Base-by-base conservation (phyloP, 2,888 invertebrate species). In the Lasioglossum oenotherae region DNA sequence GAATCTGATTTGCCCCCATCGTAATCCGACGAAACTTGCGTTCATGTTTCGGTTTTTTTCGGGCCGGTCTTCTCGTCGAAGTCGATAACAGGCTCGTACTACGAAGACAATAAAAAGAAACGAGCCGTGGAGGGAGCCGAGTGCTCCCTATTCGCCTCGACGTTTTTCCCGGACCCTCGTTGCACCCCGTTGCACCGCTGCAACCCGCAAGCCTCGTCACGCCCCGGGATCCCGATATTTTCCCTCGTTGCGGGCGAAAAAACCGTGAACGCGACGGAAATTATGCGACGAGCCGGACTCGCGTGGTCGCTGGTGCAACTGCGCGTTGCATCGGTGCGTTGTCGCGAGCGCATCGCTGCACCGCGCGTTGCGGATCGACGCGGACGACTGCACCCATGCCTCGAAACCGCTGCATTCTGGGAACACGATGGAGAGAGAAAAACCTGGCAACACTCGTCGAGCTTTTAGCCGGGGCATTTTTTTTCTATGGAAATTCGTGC, bases 91-190 rank as follows among this genome's bases (percentile, higher is more conserved):
- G 46, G 73, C 69, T 31, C 27, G 49, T 35, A 38, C 76, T 57
- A 16, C 10, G 27, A 60, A 19, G 60, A 27, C 53, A 27, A 80
- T 82, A 80, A 83, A 81, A 73, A 64, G 82, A 64, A 81, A 73
- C 64, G 41, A 53, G 16, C 6, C 72, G 27, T 35, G 44, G 67
- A 44, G 16, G 12, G 60, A 27, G 27, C 10, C 46, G 19, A 57
- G 35, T n/a, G 27, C 60, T 0, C 16, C 12, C 60, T 31, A 8
- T 67, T 67, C 67, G 19, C 67, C 19, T 23, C 23, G 67, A 19
- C 19, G 35, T 14, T 16, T 72, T 77, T 31, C 44, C 46, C 27
- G 27, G 1, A 1, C 2, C 31, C 35, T 46, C n/a, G 16, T 16
- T 38, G 41, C 46, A 31, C 19, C 64, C 73, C 73, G 67, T 53